Evolutionary conservation across 1,140 invertebrate genomes (phyloP).

Genomic region (Chironomus tepperi): DNA sequence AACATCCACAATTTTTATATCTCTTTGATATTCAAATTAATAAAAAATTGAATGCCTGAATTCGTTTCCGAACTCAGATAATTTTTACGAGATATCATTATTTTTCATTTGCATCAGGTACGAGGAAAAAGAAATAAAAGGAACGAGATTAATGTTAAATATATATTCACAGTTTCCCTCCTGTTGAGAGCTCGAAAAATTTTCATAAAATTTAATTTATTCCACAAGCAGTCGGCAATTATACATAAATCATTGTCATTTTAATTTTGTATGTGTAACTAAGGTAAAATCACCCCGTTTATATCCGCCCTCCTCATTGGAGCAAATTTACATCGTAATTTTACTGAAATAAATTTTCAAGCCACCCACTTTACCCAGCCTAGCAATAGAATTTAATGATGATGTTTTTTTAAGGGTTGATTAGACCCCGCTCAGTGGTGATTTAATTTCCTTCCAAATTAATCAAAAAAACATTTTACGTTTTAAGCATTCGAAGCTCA

Average conservation of each 20-base stretch:
- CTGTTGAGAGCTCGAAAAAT: not conserved
- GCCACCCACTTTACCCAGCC: not conserved
- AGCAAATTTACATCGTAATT: not conserved
- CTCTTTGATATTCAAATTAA: no score
- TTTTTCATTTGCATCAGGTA: not conserved
- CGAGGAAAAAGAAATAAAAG: not conserved
- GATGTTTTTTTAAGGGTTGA: not conserved
- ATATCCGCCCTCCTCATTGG: not conserved
- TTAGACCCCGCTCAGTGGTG: slow-evolving; percentile 5
- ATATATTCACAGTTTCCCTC: not conserved
- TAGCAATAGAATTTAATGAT: not conserved
- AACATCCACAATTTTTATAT: no score
- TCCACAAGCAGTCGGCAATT: slow-evolving; percentile 16
- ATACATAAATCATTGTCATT: slow-evolving; percentile 23
- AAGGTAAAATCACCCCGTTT: not conserved
- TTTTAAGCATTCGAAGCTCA: no score
- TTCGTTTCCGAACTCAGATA: no score
- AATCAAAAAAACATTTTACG: not conserved
- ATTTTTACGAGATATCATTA: no score
- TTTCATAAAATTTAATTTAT: slow-evolving; percentile 16
- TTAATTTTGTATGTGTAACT: not conserved
- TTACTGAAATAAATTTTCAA: no score
- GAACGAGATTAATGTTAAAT: not conserved
- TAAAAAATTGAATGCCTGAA: no score
- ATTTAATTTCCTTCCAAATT: slow-evolving; percentile 19